These are phyloP conservation scores for Liposcelis brunnea DNA, from an alignment of 2,888 invertebrate genomes.

Conservation along the genomic window DNA sequence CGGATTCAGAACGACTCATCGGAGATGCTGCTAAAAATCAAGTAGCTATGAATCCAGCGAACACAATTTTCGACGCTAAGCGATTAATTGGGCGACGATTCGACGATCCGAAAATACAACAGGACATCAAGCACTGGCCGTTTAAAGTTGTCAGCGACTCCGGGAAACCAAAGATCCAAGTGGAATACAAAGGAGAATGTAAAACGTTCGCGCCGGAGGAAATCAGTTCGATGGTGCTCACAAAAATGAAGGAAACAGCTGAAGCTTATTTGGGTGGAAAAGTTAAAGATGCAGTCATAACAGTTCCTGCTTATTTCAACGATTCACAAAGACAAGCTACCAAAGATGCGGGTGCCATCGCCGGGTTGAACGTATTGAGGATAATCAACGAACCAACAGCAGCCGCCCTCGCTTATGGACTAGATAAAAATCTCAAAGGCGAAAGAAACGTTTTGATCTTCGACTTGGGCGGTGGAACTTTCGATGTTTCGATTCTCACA, in stretches of 20 bases:
- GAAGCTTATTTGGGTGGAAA: conserved; percentile 55
- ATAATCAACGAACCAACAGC: conserved; percentile 86
- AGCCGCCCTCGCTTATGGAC: conserved; percentile 70
- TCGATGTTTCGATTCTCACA: conserved; percentile 79
- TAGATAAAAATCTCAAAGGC: conserved; percentile 54
- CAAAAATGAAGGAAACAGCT: conserved; percentile 47
- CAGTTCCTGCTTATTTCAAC: conserved; percentile 71
- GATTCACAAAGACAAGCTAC: conserved; percentile 71
- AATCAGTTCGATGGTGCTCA: conserved; percentile 50
- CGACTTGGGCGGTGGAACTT: conserved; percentile 74
- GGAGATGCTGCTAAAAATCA: conserved; percentile 30
- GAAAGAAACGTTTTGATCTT: conserved; percentile 59
- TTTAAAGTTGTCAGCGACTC: conserved; percentile 50
- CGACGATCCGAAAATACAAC: conserved; percentile 58
- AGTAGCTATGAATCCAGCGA: conserved; percentile 61
- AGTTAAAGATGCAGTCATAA: conserved; percentile 59
- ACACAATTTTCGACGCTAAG: conserved; percentile 70
- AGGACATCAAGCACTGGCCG: conserved; percentile 73
- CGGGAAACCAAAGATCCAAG: conserved; percentile 56
- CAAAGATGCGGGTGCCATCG: conserved; percentile 74
- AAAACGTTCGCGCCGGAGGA: conserved; percentile 70
- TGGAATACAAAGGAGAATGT: conserved; percentile 52
- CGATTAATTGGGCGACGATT: conserved; percentile 66
- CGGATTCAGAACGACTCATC: conserved; percentile 28
- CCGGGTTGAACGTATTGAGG: conserved; percentile 71